Evolutionary conservation across 2,797 vertebrate genomes (phyloP), one percentile per base, ranked within the genome.

Genomic region (Cyprinella venusta): DNA sequence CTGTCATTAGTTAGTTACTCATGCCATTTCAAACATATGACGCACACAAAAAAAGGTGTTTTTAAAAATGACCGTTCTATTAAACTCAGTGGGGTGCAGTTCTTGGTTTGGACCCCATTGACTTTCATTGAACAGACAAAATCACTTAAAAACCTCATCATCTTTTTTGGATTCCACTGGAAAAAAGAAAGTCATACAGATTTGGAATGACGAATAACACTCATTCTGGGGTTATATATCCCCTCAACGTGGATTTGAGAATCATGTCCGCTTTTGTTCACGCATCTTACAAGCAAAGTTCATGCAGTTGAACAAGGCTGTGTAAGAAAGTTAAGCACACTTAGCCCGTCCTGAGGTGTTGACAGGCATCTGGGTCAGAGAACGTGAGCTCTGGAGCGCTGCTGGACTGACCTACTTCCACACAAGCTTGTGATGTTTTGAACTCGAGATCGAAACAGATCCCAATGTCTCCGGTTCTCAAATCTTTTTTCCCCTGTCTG

Each of bases 331-430:
- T 54, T 80, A 76, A 76, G 26, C 38, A 56, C 50, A 8, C 33
- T 42, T 19, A 19, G n/a, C 13, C n/a, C 9, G 0, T 79, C 30
- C 33, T 10, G n/a, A 56, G 52, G 72, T 69, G 71, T 61, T 70
- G 65, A 81, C 74, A 54, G 48, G 74, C 59, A 45, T 63, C 56
- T 70, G 38, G 80, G 63, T 65, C 68, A 65, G 56, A 72, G 36
- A 70, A 82, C 30, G 68, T 21, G 42, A 71, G 65, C 70, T 76
- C 64, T 70, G n/a, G 68, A 82, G 26, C 42, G 10, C n/a, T 80
- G 30, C 56, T 59, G n/a, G 10, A 18, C 72, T 74, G 75, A 82
- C 48, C 36, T 42, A 36, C 75, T 72, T 83, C 68, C 59, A 80
- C 59, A 30, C 40, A 48, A 36, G 18, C 33, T 75, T 54, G 52